phyloP scores from a whole-genome alignment of 1,140 invertebrate genomes.

The Drosophila kohkoa region DNA sequence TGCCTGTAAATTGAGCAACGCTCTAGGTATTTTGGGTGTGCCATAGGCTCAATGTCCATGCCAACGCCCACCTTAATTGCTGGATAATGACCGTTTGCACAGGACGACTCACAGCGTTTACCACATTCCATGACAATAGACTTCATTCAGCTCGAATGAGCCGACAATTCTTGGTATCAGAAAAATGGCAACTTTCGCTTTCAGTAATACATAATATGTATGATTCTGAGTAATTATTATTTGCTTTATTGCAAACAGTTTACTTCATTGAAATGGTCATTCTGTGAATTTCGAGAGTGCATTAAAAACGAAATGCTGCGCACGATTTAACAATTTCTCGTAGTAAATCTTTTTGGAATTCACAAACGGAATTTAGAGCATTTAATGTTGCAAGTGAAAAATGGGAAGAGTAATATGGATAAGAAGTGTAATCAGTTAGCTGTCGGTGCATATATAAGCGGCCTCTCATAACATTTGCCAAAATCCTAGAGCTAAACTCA shows the following conservation, averaged over 20 bases:
- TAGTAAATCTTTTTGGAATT: conserved; percentile 10
- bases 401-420: conserved; percentile 6
- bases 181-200: not conserved
- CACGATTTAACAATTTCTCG: conserved; percentile 1
- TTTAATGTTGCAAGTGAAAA: conserved; percentile 38
- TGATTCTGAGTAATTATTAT: not conserved
- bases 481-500: conserved; percentile 44
- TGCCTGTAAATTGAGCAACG: conserved; percentile 34
- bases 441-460: conserved; percentile 59
- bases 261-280: not conserved
- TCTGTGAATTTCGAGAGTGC: not conserved
- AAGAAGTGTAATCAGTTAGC: conserved; percentile 54
- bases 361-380: conserved; percentile 33
- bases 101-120: not conserved
- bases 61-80: conserved; percentile 29
- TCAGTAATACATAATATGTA: too few relatives aligned
- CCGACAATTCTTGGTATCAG: not conserved
- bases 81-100: not conserved
- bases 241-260: not conserved
- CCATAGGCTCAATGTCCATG: not conserved
- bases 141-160: not conserved
- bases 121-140: not conserved
- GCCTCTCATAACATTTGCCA: conserved; percentile 50
- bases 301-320: not conserved
- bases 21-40: conserved; percentile 18